These are phyloP conservation scores for Agelaius tricolor DNA, from an alignment of 2,113 vertebrate species.

Conservation along the genomic window DNA sequence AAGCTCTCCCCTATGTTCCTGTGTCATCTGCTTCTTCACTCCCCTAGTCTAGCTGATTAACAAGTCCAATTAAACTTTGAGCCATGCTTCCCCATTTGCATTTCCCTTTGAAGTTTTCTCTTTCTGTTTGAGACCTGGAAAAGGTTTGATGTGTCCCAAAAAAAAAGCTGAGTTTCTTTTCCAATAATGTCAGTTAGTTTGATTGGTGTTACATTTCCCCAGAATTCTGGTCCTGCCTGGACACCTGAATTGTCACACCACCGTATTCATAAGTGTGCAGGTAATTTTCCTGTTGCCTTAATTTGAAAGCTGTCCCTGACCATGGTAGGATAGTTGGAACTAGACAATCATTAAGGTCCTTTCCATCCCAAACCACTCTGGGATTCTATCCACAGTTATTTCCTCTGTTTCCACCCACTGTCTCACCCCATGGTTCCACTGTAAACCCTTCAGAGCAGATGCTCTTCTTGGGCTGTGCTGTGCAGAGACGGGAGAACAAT, in stretches of 20 bases:
- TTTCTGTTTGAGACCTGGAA: not conserved
- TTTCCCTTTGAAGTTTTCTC: slow-evolving; percentile 36
- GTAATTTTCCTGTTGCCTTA: not conserved
- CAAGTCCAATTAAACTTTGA: slow-evolving; percentile 26
- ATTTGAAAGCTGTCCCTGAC: not conserved
- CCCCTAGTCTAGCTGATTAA: not conserved
- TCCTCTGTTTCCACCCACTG: rapidly evolving
- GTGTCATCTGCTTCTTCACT: not conserved
- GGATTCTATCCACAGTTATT: not conserved
- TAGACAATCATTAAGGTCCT: not conserved
- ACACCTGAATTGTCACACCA: not conserved
- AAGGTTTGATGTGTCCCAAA: not conserved
- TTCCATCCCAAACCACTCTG: not conserved
- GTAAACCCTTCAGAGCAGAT: not conserved
- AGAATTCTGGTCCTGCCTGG: not conserved
- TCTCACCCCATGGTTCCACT: not conserved
- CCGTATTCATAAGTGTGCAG: not conserved
- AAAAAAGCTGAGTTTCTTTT: not conserved
- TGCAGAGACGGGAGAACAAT: not conserved
- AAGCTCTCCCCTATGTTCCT: not conserved
- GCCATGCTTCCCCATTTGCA: not conserved
- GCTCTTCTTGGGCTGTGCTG: not conserved
- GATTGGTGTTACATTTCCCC: not conserved
- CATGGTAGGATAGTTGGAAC: not conserved
- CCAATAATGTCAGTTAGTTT: not conserved